A percentile compares a stretch with the other conserved stretches of the same genome.
Evolutionary conservation across 2,888 invertebrate genomes (phyloP).

Genomic region (Eudemis profundana): DNA sequence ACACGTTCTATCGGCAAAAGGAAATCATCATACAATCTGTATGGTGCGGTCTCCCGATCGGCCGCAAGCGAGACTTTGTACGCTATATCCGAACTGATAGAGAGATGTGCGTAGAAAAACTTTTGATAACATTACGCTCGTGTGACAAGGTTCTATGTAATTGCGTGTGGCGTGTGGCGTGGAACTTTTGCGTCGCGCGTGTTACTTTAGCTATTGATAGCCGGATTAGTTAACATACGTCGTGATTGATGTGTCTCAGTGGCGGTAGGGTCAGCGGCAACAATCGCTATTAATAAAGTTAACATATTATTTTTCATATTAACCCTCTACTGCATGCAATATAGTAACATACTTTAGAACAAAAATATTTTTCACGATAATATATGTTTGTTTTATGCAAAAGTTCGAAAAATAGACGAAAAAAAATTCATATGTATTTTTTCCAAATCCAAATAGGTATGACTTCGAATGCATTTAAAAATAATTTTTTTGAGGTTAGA

Average conservation of each 20-base stretch:
- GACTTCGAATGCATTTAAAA: too few relatives aligned
- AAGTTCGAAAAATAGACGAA: too few relatives aligned
- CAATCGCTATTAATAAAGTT: too few relatives aligned
- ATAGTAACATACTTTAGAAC: too few relatives aligned
- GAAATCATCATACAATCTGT: not conserved
- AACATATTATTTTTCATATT: too few relatives aligned
- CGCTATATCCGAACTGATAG: constrained; percentile 17
- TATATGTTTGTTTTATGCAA: too few relatives aligned
- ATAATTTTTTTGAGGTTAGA: too few relatives aligned
- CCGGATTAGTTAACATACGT: not conserved
- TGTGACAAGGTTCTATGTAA: constrained; percentile 9
- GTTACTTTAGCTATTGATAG: constrained; percentile 3
- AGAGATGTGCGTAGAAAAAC: constrained; percentile 21
- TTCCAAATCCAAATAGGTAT: too few relatives aligned
- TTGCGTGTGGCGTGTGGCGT: constrained; percentile 4
- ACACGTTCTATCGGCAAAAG: not conserved
- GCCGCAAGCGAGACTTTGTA: not conserved
- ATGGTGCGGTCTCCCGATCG: not conserved
- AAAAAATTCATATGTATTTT: too few relatives aligned
- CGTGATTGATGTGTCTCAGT: not conserved
- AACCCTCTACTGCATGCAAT: too few relatives aligned
- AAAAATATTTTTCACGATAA: too few relatives aligned
- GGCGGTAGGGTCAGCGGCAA: too few relatives aligned
- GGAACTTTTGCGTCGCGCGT: not conserved
- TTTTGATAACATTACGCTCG: constrained; percentile 16